Percentiles rank a stretch among this genome's conserved stretches.
Evolutionary conservation across 1,140 invertebrate species (phyloP).

Genomic region (Steinernema khuongi): DNA sequence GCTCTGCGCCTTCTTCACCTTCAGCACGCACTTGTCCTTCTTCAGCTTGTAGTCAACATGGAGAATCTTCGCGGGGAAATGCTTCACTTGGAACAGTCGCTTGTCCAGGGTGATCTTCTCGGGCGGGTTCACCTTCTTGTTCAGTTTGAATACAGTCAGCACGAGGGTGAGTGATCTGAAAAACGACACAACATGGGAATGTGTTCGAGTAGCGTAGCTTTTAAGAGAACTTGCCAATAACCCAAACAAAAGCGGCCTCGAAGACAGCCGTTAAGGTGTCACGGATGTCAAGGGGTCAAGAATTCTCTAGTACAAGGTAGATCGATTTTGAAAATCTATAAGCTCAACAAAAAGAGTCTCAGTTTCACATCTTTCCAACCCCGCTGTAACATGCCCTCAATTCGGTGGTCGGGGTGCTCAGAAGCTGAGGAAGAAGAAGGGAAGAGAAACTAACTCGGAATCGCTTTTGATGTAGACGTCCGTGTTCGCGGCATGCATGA

Average conservation of each 20-base stretch:
- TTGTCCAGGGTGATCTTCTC: conserved; percentile 1
- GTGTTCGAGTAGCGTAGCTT: too few relatives aligned
- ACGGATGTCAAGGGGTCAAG: background rate
- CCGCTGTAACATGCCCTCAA: background rate
- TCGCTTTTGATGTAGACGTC: conserved; percentile 4
- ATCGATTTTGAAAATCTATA: too few relatives aligned
- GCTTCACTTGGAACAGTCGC: background rate
- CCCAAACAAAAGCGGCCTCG: background rate
- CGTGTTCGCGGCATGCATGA: background rate
- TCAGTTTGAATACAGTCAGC: conserved; percentile 7
- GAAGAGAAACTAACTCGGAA: background rate
- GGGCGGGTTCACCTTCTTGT: background rate
- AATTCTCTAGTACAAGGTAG: too few relatives aligned
- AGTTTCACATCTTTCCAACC: too few relatives aligned
- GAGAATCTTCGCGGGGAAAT: background rate
- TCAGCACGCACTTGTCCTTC: background rate
- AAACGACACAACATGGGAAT: background rate
- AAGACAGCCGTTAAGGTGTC: background rate
- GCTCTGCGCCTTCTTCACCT: conserved; percentile 7
- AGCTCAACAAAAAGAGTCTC: too few relatives aligned
- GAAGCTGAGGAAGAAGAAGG: background rate
- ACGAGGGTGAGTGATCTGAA: background rate
- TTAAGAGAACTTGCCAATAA: background rate
- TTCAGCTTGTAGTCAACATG: conserved; percentile 6
- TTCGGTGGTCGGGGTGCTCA: background rate